Base-by-base conservation (phyloP, 1,140 invertebrate species). In the Drosophila chauvacae region DNA sequence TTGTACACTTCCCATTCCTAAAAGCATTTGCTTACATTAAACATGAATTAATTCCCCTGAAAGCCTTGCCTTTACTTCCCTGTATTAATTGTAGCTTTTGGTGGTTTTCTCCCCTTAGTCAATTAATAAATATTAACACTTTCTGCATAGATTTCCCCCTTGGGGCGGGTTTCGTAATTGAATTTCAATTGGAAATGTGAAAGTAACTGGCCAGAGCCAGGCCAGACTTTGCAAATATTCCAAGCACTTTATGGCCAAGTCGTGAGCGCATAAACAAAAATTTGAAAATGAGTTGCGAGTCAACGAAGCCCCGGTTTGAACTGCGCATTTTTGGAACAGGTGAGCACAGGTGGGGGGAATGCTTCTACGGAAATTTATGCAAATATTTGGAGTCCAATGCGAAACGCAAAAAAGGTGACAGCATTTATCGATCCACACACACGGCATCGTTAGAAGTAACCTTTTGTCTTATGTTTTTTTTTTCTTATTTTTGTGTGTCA, bases 61-160 rank as follows among this genome's bases (percentile, higher is more conserved):
- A 66, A 39, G 18, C 14, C 16, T 23, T 2, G 62, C 30, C 14
- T 55, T 20, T 20, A 68, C 63, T 68, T 68, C 63, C 48, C 47
- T 18, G 33, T 39, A 64, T 18, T 60, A 56, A 56, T 56, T 26
- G 4, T 45, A 14, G 47, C 47, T 35, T 18, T 18, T n/a, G 30
- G 45, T 37, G 47, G 7, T 35, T 53, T 50, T 37, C 13, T 26
- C 14, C 30, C 37, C 33, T 18, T 44, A 37, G 58, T 77, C 80
- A 87, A 84, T 87, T 88, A 87, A 88, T 87, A 77, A 87, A 88
- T 81, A 87, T 88, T 83, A 84, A 88, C 76, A 53, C 80, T 77
- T 82, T 81, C 73, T 73, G 60, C 80, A 83, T 65, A 66, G 80
- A 86, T 86, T 88, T 63, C 61, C 66, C 79, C 76, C 50, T 28